Evolutionary conservation across 2,888 invertebrate genomes (phyloP).

Genomic region (Cephus spinipes): DNA sequence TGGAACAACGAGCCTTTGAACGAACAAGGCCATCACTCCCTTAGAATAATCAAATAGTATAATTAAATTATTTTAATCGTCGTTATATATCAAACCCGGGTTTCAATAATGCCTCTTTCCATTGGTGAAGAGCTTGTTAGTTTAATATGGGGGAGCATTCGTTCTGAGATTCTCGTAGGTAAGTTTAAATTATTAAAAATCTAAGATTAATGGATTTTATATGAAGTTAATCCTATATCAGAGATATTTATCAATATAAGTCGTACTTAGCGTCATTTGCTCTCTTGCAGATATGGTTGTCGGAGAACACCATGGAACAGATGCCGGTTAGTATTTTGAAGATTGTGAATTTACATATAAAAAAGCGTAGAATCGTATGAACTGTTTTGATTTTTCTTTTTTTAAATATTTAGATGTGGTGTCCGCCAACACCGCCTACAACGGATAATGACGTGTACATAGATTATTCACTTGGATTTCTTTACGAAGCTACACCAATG

Average conservation of each 20-base stretch:
- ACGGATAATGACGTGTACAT: slow-evolving; percentile 93
- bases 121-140: not conserved
- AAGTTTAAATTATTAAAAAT: slow-evolving; percentile 17
- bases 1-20: slow-evolving; percentile 57
- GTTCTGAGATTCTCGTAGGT: slow-evolving; percentile 26
- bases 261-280: slow-evolving; percentile 29
- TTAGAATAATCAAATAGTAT: slow-evolving; percentile 6
- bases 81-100: not conserved
- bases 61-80: not conserved
- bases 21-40: slow-evolving; percentile 43
- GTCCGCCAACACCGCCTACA: slow-evolving; percentile 95
- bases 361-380: slow-evolving; percentile 1
- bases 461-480: slow-evolving; percentile 84
- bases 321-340: slow-evolving; percentile 81
- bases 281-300: slow-evolving; percentile 81
- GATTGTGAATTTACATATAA: slow-evolving; percentile 16
- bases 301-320: slow-evolving; percentile 76
- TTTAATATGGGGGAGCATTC: slow-evolving; percentile 11
- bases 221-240: not conserved
- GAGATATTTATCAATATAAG: not conserved
- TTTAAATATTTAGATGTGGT: slow-evolving; percentile 82
- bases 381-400: not conserved
- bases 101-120: not conserved
- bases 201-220: not conserved
- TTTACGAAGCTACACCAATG: slow-evolving; percentile 84